These are phyloP conservation scores for Luehdorfia chinensis DNA, from an alignment of 1,140 invertebrate genomes.

Conservation along the genomic window DNA sequence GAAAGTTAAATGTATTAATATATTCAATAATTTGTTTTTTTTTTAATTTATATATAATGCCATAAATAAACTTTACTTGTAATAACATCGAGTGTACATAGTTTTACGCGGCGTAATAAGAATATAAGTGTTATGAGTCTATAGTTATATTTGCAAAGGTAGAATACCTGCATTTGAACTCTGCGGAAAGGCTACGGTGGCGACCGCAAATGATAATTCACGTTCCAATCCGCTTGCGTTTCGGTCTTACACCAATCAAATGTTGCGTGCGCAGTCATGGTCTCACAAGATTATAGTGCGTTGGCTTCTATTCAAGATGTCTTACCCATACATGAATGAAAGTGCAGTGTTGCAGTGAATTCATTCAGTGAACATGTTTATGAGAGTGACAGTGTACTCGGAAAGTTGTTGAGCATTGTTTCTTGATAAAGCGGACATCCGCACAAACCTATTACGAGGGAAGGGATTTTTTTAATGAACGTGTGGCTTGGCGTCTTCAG, in stretches of 20 bases:
- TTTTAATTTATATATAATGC: too few species aligned
- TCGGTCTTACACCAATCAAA: constrained; percentile 4
- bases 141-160: too few species aligned
- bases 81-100: too few species aligned
- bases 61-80: too few species aligned
- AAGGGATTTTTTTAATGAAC: constrained; percentile 10
- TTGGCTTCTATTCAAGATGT: constrained; percentile 47
- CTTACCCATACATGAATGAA: constrained; percentile 47
- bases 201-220: neutral
- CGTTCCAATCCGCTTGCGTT: constrained; percentile 6
- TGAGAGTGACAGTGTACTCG: constrained; percentile 30
- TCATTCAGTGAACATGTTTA: constrained; percentile 36
- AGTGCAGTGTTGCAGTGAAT: constrained; percentile 44
- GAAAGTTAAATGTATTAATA: too few species aligned
- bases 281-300: constrained; percentile 59
- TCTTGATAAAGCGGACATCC: constrained; percentile 33
- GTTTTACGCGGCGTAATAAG: too few species aligned
- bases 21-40: too few species aligned
- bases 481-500: neutral
- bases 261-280: constrained; percentile 40
- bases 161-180: too few species aligned
- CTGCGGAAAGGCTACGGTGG: too few species aligned
- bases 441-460: constrained; percentile 11
- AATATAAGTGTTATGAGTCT: too few species aligned
- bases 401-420: constrained; percentile 30